A percentile compares a stretch with the other conserved stretches of the same genome.
These are phyloP conservation scores for Rotaria magnacalcarata DNA, from an alignment of 2,888 invertebrate genomes.

Conservation along the genomic window DNA sequence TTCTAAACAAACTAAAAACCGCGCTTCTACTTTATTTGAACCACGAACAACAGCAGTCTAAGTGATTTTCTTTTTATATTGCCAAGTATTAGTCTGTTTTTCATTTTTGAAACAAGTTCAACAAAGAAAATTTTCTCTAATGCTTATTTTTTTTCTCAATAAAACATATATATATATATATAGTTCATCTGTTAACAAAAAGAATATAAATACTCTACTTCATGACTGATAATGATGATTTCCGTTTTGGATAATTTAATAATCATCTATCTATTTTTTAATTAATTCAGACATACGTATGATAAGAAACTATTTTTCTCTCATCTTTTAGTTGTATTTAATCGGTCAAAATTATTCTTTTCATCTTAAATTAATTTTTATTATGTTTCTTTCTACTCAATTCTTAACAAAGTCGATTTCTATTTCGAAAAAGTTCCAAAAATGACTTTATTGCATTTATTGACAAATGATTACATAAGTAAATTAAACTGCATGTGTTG, in stretches of 20 bases:
- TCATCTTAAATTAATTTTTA: no score
- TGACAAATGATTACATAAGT: no score
- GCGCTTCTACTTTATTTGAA: neutral
- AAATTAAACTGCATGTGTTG: no score
- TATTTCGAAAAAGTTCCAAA: no score
- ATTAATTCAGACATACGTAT: neutral
- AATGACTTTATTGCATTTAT: no score
- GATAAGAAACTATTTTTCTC: neutral
- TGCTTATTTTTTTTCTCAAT: neutral
- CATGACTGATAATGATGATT: neutral
- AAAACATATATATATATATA: neutral
- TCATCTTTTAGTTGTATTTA: no score
- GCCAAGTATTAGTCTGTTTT: neutral
- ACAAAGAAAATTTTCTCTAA: neutral
- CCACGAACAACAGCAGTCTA: conserved; percentile 8
- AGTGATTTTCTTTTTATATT: neutral
- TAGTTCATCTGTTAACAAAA: neutral
- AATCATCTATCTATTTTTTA: neutral
- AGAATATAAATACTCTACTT: neutral
- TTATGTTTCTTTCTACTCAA: no score
- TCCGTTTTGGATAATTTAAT: neutral
- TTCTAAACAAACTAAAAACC: neutral
- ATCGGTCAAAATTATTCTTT: no score
- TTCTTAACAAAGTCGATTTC: no score
- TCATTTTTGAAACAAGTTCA: neutral